phyloP scores from a whole-genome alignment of 2,113 vertebrate genomes.

The Oxygymnocypris stewartii region DNA sequence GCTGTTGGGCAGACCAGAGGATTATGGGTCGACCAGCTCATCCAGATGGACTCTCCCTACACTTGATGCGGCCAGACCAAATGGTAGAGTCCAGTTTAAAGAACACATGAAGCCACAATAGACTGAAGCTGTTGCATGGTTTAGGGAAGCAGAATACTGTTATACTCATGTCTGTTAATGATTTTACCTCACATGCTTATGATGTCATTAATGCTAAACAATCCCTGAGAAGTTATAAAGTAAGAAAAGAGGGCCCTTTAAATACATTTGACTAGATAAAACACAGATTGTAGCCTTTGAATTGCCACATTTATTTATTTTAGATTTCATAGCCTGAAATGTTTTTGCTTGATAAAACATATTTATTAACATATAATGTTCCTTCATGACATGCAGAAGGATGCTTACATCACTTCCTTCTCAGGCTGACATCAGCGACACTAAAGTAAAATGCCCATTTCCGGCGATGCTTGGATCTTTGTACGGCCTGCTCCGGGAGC shows the following conservation, averaged over 20 bases:
- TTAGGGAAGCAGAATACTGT: not conserved
- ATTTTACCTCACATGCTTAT: not conserved
- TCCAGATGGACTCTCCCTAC: conserved; percentile 62
- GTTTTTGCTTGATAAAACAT: not conserved
- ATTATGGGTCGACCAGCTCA: conserved; percentile 84
- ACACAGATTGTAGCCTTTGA: not conserved
- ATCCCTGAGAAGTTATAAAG: not conserved
- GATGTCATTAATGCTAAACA: not conserved
- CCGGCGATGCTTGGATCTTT: conserved; percentile 37
- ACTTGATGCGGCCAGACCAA: conserved; percentile 53
- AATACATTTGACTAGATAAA: not conserved
- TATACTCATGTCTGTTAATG: not conserved
- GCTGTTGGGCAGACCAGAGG: conserved; percentile 75
- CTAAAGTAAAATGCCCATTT: not conserved
- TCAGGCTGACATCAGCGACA: not conserved
- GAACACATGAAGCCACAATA: conserved; percentile 46
- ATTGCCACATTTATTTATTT: not conserved
- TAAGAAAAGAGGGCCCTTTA: not conserved
- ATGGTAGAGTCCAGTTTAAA: conserved; percentile 70
- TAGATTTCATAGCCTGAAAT: not conserved
- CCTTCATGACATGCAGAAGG: not conserved
- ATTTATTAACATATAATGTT: not conserved
- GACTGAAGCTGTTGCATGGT: not conserved
- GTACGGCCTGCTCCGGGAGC: conserved; percentile 63
- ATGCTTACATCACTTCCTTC: not conserved